A percentile compares a stretch with the other conserved stretches of the same genome.
phyloP scores from a whole-genome alignment of 2,888 invertebrate species.

The Drosophila putrida region DNA sequence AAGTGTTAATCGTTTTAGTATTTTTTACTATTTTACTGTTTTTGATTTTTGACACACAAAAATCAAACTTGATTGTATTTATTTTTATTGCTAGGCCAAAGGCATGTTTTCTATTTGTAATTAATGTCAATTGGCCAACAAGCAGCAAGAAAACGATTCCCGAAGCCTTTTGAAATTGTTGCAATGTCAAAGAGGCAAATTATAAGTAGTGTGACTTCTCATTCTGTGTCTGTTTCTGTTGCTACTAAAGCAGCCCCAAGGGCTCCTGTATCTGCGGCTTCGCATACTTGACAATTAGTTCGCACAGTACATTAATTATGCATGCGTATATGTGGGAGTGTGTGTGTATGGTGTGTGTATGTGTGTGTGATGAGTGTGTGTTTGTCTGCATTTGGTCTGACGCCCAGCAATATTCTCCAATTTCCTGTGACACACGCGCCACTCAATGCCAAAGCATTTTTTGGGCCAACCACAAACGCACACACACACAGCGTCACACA shows the following conservation, averaged over 20 bases:
- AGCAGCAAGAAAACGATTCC: conserved; percentile 11
- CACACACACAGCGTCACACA: conserved; percentile 1
- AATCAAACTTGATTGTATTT: no score
- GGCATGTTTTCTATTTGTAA: conserved; percentile 63
- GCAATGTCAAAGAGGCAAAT: conserved; percentile 70
- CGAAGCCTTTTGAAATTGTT: conserved; percentile 52
- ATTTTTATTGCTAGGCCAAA: background rate
- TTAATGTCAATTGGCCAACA: conserved; percentile 45
- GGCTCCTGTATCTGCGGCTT: conserved; percentile 50
- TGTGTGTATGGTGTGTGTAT: conserved; percentile 17
- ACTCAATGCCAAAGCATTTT: conserved; percentile 62
- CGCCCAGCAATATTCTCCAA: conserved; percentile 57
- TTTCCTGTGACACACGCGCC: conserved; percentile 57
- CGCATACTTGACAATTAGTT: conserved; percentile 74
- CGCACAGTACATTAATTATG: conserved; percentile 70
- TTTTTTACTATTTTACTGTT: no score
- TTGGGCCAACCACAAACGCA: conserved; percentile 64
- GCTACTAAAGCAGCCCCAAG: background rate
- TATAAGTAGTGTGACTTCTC: conserved; percentile 2
- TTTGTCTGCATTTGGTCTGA: conserved; percentile 44
- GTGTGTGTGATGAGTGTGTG: conserved; percentile 13
- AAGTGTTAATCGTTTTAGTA: no score
- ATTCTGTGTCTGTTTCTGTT: background rate
- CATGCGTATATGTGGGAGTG: conserved; percentile 36
- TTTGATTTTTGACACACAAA: no score